A percentile compares a stretch with the other conserved stretches of the same genome.
Evolutionary conservation across 2,797 vertebrate genomes (phyloP).

Genomic region (Anisognathus igniventris): DNA sequence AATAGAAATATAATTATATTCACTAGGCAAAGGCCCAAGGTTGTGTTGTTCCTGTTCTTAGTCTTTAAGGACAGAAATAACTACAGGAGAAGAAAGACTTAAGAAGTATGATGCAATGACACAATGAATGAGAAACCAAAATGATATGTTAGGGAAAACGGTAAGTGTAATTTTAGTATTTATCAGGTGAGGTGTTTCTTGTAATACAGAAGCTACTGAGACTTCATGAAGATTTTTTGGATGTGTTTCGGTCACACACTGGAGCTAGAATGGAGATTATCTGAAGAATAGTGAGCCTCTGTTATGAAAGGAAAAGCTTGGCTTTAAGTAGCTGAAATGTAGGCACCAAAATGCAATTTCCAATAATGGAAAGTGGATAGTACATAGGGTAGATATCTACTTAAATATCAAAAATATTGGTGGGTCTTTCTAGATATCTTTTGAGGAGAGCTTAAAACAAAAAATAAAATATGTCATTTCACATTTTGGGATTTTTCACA

Average conservation of each 20-base stretch:
- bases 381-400: background rate
- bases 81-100: background rate
- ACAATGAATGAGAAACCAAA: background rate
- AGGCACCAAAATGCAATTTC: background rate
- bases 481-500: background rate
- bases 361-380: background rate
- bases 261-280: background rate
- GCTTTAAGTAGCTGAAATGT: background rate
- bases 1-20: constrained; percentile 27
- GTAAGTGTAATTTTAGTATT: background rate
- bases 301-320: background rate
- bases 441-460: background rate
- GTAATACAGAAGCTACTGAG: background rate
- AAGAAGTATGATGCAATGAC: background rate
- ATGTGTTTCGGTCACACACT: background rate
- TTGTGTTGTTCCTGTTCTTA: background rate
- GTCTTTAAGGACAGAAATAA: background rate
- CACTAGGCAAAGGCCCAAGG: constrained; percentile 3
- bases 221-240: background rate
- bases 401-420: background rate
- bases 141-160: background rate
- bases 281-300: background rate
- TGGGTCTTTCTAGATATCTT: background rate
- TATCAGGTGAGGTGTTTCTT: background rate
- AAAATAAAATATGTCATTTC: background rate